Evolutionary conservation across 1,140 invertebrate species (phyloP).

Genomic region (Zaprionus ornatus): DNA sequence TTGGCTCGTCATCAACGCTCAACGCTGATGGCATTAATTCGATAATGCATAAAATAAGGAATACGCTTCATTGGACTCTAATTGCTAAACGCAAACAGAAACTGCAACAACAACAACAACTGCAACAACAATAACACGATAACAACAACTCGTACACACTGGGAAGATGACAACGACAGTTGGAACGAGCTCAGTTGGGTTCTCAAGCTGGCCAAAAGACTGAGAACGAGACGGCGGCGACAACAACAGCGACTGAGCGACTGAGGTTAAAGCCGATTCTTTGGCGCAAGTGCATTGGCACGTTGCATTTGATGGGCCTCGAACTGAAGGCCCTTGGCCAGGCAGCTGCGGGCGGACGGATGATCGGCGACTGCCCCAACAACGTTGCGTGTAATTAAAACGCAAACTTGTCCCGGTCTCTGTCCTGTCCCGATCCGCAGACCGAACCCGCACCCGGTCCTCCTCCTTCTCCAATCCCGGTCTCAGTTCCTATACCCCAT

Average conservation of each 20-base stretch:
- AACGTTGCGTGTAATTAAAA: constrained; percentile 80
- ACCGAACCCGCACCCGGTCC: background rate
- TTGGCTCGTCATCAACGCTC: constrained; percentile 40
- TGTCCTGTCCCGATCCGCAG: background rate
- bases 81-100: constrained; percentile 73
- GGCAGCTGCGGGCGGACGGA: constrained; percentile 32
- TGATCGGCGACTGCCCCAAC: constrained; percentile 48
- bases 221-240: background rate
- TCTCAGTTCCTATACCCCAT: background rate
- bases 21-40: constrained; percentile 71
- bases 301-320: constrained; percentile 43
- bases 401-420: constrained; percentile 59
- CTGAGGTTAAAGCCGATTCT: background rate
- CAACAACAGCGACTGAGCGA: background rate
- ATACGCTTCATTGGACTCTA: constrained; percentile 81
- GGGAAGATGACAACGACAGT: constrained; percentile 48
- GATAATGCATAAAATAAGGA: constrained; percentile 80
- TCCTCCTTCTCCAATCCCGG: background rate
- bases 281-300: constrained; percentile 35
- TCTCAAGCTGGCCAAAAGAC: constrained; percentile 27
- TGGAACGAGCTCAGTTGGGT: constrained; percentile 23
- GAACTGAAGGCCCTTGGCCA: constrained; percentile 24
- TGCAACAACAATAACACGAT: constrained; percentile 18
- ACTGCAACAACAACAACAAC: constrained; percentile 42
- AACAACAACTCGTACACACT: constrained; percentile 23